Percentiles rank a stretch among this genome's conserved stretches.
phyloP scores from a whole-genome alignment of 2,888 invertebrate genomes.

The Clostera curtula region DNA sequence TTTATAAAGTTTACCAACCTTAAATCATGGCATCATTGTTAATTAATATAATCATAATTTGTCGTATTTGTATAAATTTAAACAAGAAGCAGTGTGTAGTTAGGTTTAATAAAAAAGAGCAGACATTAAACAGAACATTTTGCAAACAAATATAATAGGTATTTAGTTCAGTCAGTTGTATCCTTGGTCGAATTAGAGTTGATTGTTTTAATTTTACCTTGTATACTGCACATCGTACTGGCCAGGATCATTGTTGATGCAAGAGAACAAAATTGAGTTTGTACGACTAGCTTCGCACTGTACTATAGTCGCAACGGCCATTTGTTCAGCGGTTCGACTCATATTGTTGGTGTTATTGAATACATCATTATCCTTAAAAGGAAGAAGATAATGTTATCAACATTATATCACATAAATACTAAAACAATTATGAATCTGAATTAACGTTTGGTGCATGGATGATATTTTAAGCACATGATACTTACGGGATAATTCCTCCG shows the following conservation, averaged over 20 bases:
- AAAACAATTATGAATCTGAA: no score
- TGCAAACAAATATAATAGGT: no score
- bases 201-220: slow-evolving; percentile 60
- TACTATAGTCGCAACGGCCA: slow-evolving; percentile 80
- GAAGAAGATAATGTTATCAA: not conserved
- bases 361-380: slow-evolving; percentile 75
- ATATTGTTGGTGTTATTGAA: slow-evolving; percentile 73
- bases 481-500: slow-evolving; percentile 80
- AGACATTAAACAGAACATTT: no score
- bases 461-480: not conserved
- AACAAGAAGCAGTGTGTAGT: no score
- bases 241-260: slow-evolving; percentile 82
- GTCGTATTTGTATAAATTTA: no score
- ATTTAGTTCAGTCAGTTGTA: not conserved
- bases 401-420: no score
- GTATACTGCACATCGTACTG: slow-evolving; percentile 84
- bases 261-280: slow-evolving; percentile 85
- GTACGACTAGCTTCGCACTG: slow-evolving; percentile 82
- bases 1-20: slow-evolving; percentile 80
- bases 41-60: not conserved
- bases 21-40: slow-evolving; percentile 19
- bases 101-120: no score
- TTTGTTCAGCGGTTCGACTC: slow-evolving; percentile 78
- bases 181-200: not conserved
- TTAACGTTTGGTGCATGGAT: not conserved